Conservation (phyloP, 2,797 vertebrate species). For the Protonibea diacanthus region DNA sequence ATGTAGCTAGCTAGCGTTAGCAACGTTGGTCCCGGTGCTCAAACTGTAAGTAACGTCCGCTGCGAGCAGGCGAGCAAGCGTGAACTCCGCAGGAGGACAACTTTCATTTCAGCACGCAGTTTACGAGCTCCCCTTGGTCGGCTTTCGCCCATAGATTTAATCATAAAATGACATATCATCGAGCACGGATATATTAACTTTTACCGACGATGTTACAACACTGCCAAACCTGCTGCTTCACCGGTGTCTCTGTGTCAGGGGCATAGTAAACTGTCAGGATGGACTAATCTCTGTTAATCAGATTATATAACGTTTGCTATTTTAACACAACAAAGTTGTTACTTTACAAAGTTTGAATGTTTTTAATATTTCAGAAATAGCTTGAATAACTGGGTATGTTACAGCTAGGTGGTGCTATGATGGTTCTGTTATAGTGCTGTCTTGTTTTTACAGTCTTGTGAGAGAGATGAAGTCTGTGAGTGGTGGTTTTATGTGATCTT, state of each 20-base stretch:
- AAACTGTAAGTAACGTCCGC: constrained; percentile 39
- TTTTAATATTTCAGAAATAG: constrained; percentile 10
- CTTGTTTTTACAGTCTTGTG: constrained; percentile 12
- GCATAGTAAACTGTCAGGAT: neutral
- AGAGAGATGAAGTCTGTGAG: neutral
- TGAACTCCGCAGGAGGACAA: constrained; percentile 5
- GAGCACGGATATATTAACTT: constrained; percentile 14
- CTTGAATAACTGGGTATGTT: constrained; percentile 34
- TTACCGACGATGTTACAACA: neutral
- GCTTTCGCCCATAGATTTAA: rapidly evolving
- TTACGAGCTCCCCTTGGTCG: neutral
- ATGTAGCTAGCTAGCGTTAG: constrained; percentile 57
- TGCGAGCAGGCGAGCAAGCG: neutral
- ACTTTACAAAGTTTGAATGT: constrained; percentile 23
- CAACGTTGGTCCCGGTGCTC: constrained; percentile 37
- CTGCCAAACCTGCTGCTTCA: neutral
- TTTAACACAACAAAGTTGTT: neutral
- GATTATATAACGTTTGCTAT: neutral
- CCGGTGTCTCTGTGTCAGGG: neutral
- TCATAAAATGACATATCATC: neutral
- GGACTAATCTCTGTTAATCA: neutral
- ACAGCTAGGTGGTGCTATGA: constrained; percentile 77
- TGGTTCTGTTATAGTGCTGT: constrained; percentile 34
- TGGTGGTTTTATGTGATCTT: constrained; percentile 16
- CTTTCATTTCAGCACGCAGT: constrained; percentile 25